phyloP scores from a whole-genome alignment of 2,113 vertebrate genomes.

The Microcebus lehilahytsara region DNA sequence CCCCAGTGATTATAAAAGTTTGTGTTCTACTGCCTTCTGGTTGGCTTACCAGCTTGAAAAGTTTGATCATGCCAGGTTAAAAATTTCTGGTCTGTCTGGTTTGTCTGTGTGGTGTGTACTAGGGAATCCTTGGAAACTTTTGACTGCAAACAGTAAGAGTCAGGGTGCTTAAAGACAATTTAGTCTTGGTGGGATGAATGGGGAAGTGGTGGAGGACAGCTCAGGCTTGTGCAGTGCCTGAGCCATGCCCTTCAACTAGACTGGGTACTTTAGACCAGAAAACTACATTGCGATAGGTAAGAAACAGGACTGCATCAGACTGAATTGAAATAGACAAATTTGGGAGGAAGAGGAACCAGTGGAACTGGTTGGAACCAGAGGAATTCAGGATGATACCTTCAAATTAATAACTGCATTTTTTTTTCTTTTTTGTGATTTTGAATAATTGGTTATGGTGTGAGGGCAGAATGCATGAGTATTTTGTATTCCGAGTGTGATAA shows the following conservation, averaged over 20 bases:
- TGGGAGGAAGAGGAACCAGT: not conserved
- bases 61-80: not conserved
- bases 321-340: not conserved
- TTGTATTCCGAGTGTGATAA: not conserved
- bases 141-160: not conserved
- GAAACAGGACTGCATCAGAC: not conserved
- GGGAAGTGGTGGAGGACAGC: not conserved
- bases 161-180: not conserved
- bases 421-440: not conserved
- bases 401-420: not conserved
- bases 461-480: not conserved
- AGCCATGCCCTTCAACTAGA: not conserved
- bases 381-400: not conserved
- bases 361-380: too few relatives aligned
- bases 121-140: not conserved
- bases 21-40: not conserved
- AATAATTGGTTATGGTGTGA: not conserved
- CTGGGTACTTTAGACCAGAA: not conserved
- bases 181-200: not conserved
- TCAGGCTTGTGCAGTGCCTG: not conserved
- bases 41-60: not conserved
- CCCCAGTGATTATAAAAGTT: not conserved
- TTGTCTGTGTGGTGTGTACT: not conserved
- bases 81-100: not conserved
- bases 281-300: not conserved